phyloP scores from a whole-genome alignment of 1,140 invertebrate genomes.

The Dendrolimus punctatus region DNA sequence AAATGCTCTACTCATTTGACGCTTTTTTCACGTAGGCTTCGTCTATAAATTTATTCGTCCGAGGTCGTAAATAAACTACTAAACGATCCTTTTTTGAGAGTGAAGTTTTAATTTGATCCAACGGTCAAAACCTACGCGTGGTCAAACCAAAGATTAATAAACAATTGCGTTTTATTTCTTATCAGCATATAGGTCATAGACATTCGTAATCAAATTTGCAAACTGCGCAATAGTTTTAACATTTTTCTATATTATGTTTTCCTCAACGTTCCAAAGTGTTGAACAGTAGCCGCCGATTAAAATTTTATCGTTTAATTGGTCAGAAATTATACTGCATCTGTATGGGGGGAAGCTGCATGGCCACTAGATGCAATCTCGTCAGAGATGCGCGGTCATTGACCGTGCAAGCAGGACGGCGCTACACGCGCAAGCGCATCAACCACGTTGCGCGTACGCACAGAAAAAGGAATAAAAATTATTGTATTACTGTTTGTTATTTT shows the following conservation, averaged over 20 bases:
- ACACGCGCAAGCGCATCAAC: constrained; percentile 34
- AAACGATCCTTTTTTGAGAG: constrained; percentile 32
- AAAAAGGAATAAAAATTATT: constrained; percentile 67
- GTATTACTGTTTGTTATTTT: constrained; percentile 60
- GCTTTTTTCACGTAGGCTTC: constrained; percentile 12
- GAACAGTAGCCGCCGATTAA: constrained; percentile 8
- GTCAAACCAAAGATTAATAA: constrained; percentile 7
- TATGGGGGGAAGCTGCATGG: constrained; percentile 58
- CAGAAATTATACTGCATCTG: constrained; percentile 52
- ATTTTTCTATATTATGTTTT: constrained; percentile 5
- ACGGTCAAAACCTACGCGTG: constrained; percentile 28
- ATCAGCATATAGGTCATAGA: constrained; percentile 39
- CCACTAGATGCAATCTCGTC: constrained; percentile 68
- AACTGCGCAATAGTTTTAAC: constrained; percentile 11
- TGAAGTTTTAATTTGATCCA: constrained; percentile 40
- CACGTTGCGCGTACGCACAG: constrained; percentile 65
- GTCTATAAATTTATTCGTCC: constrained; percentile 19
- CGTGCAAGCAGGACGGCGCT: constrained; percentile 39
- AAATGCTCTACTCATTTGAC: constrained; percentile 41
- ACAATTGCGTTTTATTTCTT: constrained; percentile 44
- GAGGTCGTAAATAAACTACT: constrained; percentile 52
- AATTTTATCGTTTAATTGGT: constrained; percentile 58
- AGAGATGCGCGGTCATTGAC: constrained; percentile 62
- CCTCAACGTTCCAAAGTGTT: no score
- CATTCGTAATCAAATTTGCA: constrained; percentile 38